Percentiles rank a stretch among this genome's conserved stretches.
These are phyloP conservation scores for Scolopax rusticola DNA, from an alignment of 2,797 vertebrate species.

Conservation along the genomic window DNA sequence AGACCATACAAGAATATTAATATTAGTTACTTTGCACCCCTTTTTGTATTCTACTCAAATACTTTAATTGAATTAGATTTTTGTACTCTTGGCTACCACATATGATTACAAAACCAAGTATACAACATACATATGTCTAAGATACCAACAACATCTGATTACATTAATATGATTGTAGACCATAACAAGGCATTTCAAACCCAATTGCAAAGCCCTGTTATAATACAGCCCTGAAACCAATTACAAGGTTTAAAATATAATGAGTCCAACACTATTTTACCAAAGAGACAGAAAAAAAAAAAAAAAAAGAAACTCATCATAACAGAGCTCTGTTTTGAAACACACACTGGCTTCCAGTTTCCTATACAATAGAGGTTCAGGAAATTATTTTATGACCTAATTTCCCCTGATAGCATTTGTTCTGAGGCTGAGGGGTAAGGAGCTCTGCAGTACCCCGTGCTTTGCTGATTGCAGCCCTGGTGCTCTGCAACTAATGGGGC, in stretches of 20 bases:
- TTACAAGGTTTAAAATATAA: not conserved
- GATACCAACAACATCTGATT: not conserved
- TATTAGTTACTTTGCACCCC: not conserved
- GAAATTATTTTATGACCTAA: slow-evolving; percentile 49
- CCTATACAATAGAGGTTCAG: not conserved
- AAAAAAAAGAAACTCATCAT: not conserved
- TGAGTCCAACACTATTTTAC: not conserved
- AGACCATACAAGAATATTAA: not conserved
- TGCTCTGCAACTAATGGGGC: slow-evolving; percentile 26
- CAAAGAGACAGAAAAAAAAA: not conserved
- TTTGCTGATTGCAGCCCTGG: slow-evolving; percentile 8
- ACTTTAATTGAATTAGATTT: not conserved
- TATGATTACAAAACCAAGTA: not conserved
- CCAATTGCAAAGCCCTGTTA: not conserved
- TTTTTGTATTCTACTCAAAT: not conserved
- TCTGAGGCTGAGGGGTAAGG: not conserved
- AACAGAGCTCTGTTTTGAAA: not conserved
- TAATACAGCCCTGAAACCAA: not conserved
- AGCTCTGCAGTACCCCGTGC: not conserved
- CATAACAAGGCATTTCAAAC: not conserved
- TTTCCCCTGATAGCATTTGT: not conserved
- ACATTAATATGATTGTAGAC: not conserved
- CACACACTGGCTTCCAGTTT: not conserved
- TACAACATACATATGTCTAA: not conserved
- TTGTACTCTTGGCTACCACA: not conserved